Evolutionary conservation across 2,888 invertebrate species (phyloP).

Genomic region (Pimpla rufipes): DNA sequence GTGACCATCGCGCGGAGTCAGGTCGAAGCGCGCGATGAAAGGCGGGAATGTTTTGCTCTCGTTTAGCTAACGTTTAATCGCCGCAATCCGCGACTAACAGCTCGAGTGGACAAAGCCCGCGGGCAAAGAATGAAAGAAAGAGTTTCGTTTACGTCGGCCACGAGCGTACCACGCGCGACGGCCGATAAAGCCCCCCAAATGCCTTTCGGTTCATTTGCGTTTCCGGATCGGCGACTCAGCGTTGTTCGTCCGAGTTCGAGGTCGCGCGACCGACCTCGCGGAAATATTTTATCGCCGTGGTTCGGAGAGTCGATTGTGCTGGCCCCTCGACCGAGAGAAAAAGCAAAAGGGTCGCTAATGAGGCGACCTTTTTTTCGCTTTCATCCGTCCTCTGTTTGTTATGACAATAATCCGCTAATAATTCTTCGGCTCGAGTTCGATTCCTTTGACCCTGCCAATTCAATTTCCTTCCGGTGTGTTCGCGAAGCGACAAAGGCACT

Average conservation of each 20-base stretch:
- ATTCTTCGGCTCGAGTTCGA: constrained; percentile 7
- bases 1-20: not conserved
- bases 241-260: constrained; percentile 27
- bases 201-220: constrained; percentile 73
- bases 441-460: constrained; percentile 3
- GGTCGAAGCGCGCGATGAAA: not conserved
- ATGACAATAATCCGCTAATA: constrained; percentile 50
- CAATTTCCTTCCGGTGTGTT: constrained; percentile 6
- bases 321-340: constrained; percentile 44
- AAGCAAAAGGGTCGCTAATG: constrained; percentile 62
- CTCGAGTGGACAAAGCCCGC: constrained; percentile 57
- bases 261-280: constrained; percentile 44
- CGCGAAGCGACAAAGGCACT: not conserved
- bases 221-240: constrained; percentile 34
- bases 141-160: constrained; percentile 50
- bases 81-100: constrained; percentile 69
- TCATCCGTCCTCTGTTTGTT: constrained; percentile 50
- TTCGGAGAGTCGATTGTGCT: constrained; percentile 16
- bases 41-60: not conserved
- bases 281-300: constrained; percentile 69
- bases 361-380: constrained; percentile 54
- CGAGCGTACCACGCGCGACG: not conserved
- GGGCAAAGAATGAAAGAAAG: constrained; percentile 64
- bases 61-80: constrained; percentile 43
- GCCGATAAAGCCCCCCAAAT: constrained; percentile 68